Evolutionary conservation across 1,140 invertebrate species (phyloP).

Genomic region (Eupristina koningsbergeri): DNA sequence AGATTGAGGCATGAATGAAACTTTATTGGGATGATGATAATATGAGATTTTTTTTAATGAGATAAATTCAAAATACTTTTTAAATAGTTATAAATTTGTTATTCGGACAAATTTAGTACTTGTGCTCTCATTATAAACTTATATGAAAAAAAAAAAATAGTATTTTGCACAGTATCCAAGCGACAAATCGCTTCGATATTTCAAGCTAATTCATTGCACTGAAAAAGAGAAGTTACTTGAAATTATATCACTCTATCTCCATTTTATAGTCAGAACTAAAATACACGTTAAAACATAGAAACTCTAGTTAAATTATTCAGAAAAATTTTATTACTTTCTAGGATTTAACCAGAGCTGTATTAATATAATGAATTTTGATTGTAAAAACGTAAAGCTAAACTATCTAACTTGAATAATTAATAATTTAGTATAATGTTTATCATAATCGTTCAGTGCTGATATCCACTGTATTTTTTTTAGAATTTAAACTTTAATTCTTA

Average conservation of each 20-base stretch:
- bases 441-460: no score
- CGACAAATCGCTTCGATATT: conserved; percentile 27
- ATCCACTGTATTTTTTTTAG: no score
- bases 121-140: conserved; percentile 10
- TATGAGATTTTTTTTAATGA: conserved; percentile 23
- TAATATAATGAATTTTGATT: no score
- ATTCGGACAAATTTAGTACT: conserved; percentile 7
- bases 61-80: neutral
- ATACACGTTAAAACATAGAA: neutral
- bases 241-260: conserved; percentile 33
- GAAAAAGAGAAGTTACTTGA: conserved; percentile 14
- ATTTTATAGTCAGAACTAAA: neutral
- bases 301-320: neutral
- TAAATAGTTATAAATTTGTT: conserved; percentile 34
- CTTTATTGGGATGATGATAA: neutral
- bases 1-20: conserved; percentile 14
- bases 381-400: no score
- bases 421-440: no score
- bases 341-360: no score
- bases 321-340: neutral
- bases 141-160: conserved; percentile 3
- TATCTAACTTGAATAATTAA: no score
- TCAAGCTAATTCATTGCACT: conserved; percentile 21
- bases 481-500: no score
- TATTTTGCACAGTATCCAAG: neutral